phyloP scores from a whole-genome alignment of 2,888 invertebrate species.

The Cenopis cana region DNA sequence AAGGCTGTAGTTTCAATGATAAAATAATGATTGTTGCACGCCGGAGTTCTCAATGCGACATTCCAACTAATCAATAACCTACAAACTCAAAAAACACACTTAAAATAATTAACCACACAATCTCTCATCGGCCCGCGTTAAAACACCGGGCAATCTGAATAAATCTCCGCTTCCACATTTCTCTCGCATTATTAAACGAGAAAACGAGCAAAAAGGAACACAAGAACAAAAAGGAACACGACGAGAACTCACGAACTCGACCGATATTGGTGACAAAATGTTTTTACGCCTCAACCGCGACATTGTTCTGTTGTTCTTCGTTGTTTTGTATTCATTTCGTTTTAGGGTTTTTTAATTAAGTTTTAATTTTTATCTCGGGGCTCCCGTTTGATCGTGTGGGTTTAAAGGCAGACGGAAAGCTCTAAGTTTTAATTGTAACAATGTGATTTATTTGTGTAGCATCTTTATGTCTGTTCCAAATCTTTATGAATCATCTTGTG shows the following conservation, averaged over 20 bases:
- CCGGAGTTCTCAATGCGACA: background rate
- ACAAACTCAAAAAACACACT: conserved; percentile 36
- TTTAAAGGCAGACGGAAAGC: conserved; percentile 21
- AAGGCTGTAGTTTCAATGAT: background rate
- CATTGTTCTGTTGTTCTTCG: conserved; percentile 32
- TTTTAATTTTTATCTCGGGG: conserved; percentile 42
- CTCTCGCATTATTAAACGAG: conserved; percentile 39
- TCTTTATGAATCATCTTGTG: conserved; percentile 24
- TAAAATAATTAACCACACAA: conserved; percentile 43
- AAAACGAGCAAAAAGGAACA: conserved; percentile 29
- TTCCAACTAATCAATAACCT: conserved; percentile 28
- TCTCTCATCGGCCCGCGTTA: conserved; percentile 39
- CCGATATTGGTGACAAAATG: conserved; percentile 45
- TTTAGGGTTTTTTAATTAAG: conserved; percentile 44
- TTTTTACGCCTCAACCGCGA: conserved; percentile 44
- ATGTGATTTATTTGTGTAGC: conserved; percentile 35
- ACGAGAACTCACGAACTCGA: conserved; percentile 38
- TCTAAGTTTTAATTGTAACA: conserved; percentile 38
- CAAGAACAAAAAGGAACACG: conserved; percentile 33
- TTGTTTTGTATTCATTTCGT: conserved; percentile 28
- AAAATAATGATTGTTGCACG: background rate
- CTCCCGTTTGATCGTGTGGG: conserved; percentile 39
- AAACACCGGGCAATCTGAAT: conserved; percentile 42
- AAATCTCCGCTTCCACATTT: conserved; percentile 44
- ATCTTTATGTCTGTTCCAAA: conserved; percentile 10